A percentile compares a stretch with the other conserved stretches of the same genome.
Conservation (phyloP, 2,888 invertebrate species). For the Caenorhabditis zanzibari region DNA sequence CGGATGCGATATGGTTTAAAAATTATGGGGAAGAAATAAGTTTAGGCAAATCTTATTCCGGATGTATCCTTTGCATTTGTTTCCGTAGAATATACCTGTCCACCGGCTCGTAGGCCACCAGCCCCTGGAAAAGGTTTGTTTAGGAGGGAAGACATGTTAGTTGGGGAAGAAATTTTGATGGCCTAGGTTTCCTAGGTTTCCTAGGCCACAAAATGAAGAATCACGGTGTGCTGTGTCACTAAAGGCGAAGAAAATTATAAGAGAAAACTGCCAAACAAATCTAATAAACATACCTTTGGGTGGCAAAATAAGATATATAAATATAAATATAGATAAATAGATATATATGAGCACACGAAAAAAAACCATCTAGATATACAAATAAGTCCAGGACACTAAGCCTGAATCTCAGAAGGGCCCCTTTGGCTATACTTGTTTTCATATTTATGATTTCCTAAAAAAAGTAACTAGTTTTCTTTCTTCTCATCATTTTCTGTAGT, state of each 20-base stretch:
- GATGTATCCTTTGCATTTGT: constrained; percentile 79
- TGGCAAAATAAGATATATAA: neutral
- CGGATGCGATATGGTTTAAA: constrained; percentile 38
- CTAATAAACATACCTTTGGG: constrained; percentile 2
- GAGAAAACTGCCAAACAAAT: constrained; percentile 19
- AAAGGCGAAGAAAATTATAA: neutral
- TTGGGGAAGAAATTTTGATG: neutral
- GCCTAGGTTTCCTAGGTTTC: neutral
- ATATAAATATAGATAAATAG: constrained; percentile 7
- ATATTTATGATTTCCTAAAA: constrained; percentile 35
- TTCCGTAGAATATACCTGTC: constrained; percentile 80
- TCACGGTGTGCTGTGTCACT: constrained; percentile 2
- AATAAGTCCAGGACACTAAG: neutral
- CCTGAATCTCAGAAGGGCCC: constrained; percentile 1
- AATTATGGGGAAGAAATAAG: neutral
- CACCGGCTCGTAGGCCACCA: constrained; percentile 81
- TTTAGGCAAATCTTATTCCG: constrained; percentile 76
- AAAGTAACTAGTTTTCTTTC: neutral
- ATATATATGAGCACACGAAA: constrained; percentile 22
- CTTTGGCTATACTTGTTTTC: constrained; percentile 23
- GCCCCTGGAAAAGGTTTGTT: constrained; percentile 76
- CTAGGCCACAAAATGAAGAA: neutral
- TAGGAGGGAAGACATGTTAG: neutral
- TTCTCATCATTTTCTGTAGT: neutral
- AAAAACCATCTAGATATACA: constrained; percentile 18